Evolutionary conservation across 2,797 vertebrate species (phyloP).

Genomic region (Melanotaenia boesemani): DNA sequence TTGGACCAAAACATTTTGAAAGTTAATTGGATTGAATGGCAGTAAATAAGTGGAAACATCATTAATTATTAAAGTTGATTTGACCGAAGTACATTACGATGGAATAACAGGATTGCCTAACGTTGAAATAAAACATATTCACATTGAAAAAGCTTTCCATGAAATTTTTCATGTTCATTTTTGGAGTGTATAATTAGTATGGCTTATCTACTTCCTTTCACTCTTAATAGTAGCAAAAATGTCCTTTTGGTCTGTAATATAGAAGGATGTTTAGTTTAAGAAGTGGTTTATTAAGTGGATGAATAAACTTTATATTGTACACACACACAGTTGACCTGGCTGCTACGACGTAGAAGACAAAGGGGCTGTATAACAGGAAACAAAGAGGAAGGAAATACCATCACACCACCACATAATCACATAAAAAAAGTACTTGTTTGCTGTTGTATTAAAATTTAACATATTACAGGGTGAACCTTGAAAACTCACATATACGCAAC

Average conservation of each 20-base stretch:
- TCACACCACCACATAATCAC: background rate
- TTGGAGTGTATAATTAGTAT: too few species aligned
- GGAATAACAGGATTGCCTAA: background rate
- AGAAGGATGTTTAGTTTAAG: background rate
- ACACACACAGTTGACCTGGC: background rate
- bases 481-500: background rate
- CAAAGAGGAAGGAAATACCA: background rate
- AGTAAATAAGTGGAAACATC: background rate
- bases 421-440: background rate
- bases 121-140: too few species aligned
- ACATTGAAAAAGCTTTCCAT: too few species aligned
- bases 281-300: background rate
- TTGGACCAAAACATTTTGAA: background rate
- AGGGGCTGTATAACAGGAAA: background rate
- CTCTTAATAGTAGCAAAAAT: too few species aligned
- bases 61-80: background rate
- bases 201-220: too few species aligned
- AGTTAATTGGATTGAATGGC: too few species aligned
- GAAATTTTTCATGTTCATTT: too few species aligned
- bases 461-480: background rate
- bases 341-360: background rate
- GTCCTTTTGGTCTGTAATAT: background rate
- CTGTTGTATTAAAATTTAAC: background rate
- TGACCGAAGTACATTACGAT: background rate
- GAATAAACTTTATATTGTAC: background rate